Percentiles rank a stretch among this genome's conserved stretches.
Conservation (phyloP, 2,113 vertebrate species). For the Corythaeola cristata region DNA sequence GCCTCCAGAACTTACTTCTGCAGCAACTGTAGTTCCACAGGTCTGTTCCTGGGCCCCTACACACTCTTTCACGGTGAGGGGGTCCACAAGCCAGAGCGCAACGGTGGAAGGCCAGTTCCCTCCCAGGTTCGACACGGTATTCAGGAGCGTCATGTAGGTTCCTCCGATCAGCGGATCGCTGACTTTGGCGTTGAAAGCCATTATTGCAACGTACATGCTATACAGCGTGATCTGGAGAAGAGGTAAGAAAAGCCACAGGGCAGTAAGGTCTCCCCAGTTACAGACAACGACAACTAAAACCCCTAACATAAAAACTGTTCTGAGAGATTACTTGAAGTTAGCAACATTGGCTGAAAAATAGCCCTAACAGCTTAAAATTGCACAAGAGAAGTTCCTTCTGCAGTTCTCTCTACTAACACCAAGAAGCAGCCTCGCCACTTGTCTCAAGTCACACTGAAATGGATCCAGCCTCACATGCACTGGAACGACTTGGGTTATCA, state of each 20-base stretch:
- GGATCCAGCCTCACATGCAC: not conserved
- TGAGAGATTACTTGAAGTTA: not conserved
- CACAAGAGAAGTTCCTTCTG: not conserved
- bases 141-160: conserved; percentile 98
- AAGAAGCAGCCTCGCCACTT: not conserved
- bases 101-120: conserved; percentile 96
- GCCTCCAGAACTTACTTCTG: conserved; percentile 78
- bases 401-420: not conserved
- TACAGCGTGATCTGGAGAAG: conserved; percentile 85
- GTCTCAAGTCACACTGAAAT: not conserved
- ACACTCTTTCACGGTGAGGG: conserved; percentile 91
- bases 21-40: conserved; percentile 78
- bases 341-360: not conserved
- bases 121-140: conserved; percentile 94
- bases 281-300: fast-evolving
- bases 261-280: not conserved
- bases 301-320: no score
- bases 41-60: conserved; percentile 79
- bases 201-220: conserved; percentile 96
- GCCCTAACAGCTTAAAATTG: not conserved
- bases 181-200: conserved; percentile 98
- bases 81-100: conserved; percentile 95
- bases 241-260: not conserved
- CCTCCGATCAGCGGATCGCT: conserved; percentile 96
- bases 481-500: not conserved